Conservation (phyloP, 2,113 vertebrate genomes). For the Brachypteracias leptosomus region DNA sequence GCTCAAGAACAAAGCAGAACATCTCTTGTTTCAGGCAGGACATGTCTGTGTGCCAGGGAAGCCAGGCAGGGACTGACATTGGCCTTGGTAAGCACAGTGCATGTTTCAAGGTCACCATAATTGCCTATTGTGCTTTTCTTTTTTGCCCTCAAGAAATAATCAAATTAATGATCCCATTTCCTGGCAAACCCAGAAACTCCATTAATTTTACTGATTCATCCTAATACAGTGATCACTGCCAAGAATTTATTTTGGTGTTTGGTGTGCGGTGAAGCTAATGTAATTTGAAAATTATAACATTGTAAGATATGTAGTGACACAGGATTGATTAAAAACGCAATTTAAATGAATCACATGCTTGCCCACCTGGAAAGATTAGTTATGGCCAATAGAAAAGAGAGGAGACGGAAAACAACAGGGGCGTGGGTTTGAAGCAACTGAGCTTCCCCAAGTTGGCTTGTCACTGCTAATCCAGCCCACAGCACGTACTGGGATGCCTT, state of each 20-base stretch:
- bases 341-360: slow-evolving; percentile 53
- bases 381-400: slow-evolving; percentile 32
- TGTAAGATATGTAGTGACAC: slow-evolving; percentile 38
- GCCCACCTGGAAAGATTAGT: slow-evolving; percentile 45
- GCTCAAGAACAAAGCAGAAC: neutral
- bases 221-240: slow-evolving; percentile 25
- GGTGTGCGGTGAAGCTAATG: slow-evolving; percentile 32
- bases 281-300: slow-evolving; percentile 68
- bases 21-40: neutral
- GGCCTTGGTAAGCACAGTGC: neutral
- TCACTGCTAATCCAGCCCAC: neutral
- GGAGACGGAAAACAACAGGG: neutral
- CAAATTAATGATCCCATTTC: slow-evolving; percentile 39
- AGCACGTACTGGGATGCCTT: neutral
- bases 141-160: slow-evolving; percentile 11
- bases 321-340: slow-evolving; percentile 69
- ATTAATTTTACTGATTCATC: slow-evolving; percentile 55
- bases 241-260: slow-evolving; percentile 56
- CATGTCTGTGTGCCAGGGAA: neutral
- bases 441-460: neutral
- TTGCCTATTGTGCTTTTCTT: neutral
- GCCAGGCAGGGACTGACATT: neutral
- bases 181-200: slow-evolving; percentile 41
- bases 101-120: neutral
- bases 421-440: neutral